Conservation (phyloP, 2,888 invertebrate genomes). For the Rhodophaea formosa region DNA sequence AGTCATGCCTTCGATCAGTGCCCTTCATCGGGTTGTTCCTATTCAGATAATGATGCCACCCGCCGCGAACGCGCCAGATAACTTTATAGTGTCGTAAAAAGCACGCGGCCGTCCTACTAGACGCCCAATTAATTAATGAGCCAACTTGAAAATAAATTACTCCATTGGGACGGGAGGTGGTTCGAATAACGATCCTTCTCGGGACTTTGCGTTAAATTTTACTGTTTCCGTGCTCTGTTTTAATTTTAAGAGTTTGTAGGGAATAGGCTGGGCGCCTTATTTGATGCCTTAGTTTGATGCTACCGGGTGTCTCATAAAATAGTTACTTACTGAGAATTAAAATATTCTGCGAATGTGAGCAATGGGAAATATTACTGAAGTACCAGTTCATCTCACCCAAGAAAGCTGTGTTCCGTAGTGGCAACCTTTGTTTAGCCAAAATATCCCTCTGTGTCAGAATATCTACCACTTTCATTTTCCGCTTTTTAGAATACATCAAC, state of each 20-base stretch:
- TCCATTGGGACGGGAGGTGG: conserved; percentile 57
- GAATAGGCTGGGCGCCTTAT: conserved; percentile 16
- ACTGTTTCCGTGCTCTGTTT: conserved; percentile 36
- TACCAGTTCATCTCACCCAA: too few species aligned
- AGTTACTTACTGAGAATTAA: too few species aligned
- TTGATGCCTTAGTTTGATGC: too few species aligned
- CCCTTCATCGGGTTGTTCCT: conserved; percentile 3
- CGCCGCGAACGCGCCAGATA: conserved; percentile 49
- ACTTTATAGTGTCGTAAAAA: conserved; percentile 69
- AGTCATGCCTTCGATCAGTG: background rate
- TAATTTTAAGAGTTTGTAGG: conserved; percentile 27
- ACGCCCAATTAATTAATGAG: conserved; percentile 74
- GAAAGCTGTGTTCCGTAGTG: too few species aligned
- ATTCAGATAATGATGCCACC: conserved; percentile 49
- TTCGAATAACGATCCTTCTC: conserved; percentile 49
- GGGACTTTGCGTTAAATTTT: conserved; percentile 50
- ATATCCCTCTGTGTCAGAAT: too few species aligned
- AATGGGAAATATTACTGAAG: too few species aligned
- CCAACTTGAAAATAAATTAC: conserved; percentile 68
- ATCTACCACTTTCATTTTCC: too few species aligned
- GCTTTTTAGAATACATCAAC: too few species aligned
- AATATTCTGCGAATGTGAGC: too few species aligned
- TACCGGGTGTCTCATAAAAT: too few species aligned
- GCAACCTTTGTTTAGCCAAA: too few species aligned
- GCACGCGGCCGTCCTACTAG: conserved; percentile 59